phyloP scores from a whole-genome alignment of 2,888 invertebrate genomes.

The Agapetus fuscipes region DNA sequence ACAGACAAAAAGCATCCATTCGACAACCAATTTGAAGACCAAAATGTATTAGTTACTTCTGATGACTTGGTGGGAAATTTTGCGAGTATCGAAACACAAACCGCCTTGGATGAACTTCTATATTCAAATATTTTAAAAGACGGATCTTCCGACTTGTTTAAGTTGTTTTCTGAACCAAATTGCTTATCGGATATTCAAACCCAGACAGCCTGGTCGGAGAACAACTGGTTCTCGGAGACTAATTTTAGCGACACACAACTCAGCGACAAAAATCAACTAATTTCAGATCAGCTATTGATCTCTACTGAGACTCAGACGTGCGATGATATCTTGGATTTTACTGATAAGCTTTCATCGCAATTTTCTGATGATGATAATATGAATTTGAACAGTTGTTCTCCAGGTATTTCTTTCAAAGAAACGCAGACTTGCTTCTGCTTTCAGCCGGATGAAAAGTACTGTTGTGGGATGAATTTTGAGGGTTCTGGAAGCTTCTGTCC shows the following conservation, averaged over 20 bases:
- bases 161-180: constrained; percentile 14
- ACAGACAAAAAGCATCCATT: too few relatives aligned
- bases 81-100: constrained; percentile 18
- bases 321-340: constrained; percentile 6
- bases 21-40: too few relatives aligned
- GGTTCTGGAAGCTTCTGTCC: background rate
- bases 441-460: constrained; percentile 1
- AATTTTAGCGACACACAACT: too few relatives aligned
- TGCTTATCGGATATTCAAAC: constrained; percentile 18
- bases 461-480: background rate
- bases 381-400: constrained; percentile 2
- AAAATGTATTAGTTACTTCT: too few relatives aligned
- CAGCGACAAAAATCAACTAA: too few relatives aligned
- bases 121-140: constrained; percentile 13
- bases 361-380: constrained; percentile 2
- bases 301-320: constrained; percentile 17
- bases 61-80: background rate
- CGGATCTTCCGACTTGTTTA: background rate
- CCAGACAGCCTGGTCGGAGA: constrained; percentile 12
- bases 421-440: constrained; percentile 5
- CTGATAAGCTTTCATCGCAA: background rate
- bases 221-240: too few relatives aligned
- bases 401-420: constrained; percentile 13
- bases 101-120: constrained; percentile 18
- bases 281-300: constrained; percentile 5